phyloP scores from a whole-genome alignment of 1,140 invertebrate genomes.

The Drosophila orosa region DNA sequence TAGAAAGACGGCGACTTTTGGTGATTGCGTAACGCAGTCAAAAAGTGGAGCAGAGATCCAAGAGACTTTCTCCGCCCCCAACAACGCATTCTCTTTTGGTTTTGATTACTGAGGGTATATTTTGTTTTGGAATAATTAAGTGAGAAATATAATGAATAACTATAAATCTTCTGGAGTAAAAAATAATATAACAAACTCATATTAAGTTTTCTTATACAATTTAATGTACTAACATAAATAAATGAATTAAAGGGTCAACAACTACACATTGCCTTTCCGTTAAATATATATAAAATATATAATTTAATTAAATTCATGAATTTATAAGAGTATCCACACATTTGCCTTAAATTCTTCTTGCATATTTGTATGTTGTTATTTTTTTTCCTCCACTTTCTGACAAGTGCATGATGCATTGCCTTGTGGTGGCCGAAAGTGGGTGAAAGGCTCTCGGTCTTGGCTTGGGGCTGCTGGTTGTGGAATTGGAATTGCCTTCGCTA shows the following conservation, averaged over 20 bases:
- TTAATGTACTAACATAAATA: neutral
- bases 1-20: slow-evolving; percentile 34
- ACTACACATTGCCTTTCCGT: too few species aligned
- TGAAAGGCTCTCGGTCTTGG: slow-evolving; percentile 66
- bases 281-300: neutral
- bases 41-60: slow-evolving; percentile 72
- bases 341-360: slow-evolving; percentile 1
- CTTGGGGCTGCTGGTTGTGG: slow-evolving; percentile 5
- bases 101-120: neutral
- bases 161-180: too few species aligned
- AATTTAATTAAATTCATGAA: neutral
- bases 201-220: too few species aligned
- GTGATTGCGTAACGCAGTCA: slow-evolving; percentile 68
- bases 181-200: too few species aligned
- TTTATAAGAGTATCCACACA: slow-evolving; percentile 5
- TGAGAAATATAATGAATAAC: too few species aligned
- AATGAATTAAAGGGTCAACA: neutral
- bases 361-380: slow-evolving; percentile 37
- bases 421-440: slow-evolving; percentile 70
- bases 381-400: slow-evolving; percentile 54
- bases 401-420: slow-evolving; percentile 82
- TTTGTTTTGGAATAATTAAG: slow-evolving; percentile 4
- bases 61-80: slow-evolving; percentile 56
- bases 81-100: slow-evolving; percentile 45
- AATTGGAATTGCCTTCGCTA: slow-evolving; percentile 20